Conservation (phyloP, 2,888 invertebrate species). For the Drosophila bunnanda region DNA sequence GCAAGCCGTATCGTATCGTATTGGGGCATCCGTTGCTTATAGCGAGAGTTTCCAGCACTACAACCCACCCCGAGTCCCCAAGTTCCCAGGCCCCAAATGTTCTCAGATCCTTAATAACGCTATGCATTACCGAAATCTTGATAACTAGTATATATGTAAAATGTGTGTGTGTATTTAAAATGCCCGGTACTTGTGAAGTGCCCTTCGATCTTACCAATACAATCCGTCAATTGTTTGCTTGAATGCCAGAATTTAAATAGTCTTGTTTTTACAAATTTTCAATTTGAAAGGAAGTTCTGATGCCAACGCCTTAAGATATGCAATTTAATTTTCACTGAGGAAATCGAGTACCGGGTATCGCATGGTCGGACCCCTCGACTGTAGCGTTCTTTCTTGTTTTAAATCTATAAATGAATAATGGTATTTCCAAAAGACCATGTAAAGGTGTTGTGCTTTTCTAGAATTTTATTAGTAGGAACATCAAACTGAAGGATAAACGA, state of each 20-base stretch:
- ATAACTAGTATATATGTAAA: conserved; percentile 64
- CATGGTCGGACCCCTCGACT: conserved; percentile 17
- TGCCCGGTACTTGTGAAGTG: conserved; percentile 17
- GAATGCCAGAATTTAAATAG: not conserved
- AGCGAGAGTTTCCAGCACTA: conserved; percentile 39
- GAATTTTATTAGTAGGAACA: conserved; percentile 81
- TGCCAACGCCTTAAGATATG: conserved; percentile 5
- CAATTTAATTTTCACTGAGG: not conserved
- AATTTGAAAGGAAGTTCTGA: not conserved
- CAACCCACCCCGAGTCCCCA: conserved; percentile 8
- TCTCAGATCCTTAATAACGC: conserved; percentile 63
- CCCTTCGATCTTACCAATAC: not conserved
- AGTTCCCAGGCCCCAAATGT: conserved; percentile 43
- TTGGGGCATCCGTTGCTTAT: conserved; percentile 40
- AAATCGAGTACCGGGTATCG: conserved; percentile 20
- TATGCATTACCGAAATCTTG: conserved; percentile 71
- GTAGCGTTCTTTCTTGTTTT: conserved; percentile 43
- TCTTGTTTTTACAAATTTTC: not conserved
- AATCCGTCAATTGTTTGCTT: conserved; percentile 13
- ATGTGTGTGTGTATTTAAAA: conserved; percentile 73
- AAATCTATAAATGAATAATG: conserved; percentile 74
- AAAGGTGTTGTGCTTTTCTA: conserved; percentile 84
- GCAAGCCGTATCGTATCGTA: conserved; percentile 26
- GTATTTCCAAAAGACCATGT: conserved; percentile 83
- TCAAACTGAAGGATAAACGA: conserved; percentile 58